phyloP scores from a whole-genome alignment of 2,113 vertebrate genomes.

The Tympanuchus pallidicinctus region DNA sequence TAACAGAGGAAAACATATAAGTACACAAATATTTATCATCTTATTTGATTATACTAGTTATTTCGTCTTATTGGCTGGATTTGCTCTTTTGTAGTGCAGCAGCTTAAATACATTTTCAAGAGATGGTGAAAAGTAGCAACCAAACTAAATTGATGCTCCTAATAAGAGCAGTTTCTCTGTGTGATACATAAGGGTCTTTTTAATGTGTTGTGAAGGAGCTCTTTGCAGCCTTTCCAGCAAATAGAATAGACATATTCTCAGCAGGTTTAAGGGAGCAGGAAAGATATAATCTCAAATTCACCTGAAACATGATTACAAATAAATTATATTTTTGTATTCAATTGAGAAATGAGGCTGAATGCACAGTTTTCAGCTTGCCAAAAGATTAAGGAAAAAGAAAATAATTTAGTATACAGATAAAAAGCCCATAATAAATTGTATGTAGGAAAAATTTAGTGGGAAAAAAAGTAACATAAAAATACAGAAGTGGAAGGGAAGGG shows the following conservation, averaged over 20 bases:
- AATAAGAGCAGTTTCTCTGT: not conserved
- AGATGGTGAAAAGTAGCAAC: not conserved
- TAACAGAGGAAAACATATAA: not conserved
- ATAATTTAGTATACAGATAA: not conserved
- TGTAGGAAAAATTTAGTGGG: not conserved
- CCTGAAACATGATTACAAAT: not conserved
- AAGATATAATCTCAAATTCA: not conserved
- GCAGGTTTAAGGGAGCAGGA: not conserved
- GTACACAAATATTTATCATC: not conserved
- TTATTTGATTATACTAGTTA: not conserved
- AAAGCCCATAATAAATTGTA: not conserved
- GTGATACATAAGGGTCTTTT: not conserved
- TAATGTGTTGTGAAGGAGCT: not conserved
- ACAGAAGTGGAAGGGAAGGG: not conserved
- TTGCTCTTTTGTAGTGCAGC: not conserved
- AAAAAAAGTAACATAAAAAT: not conserved
- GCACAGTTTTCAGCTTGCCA: not conserved
- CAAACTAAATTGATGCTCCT: not conserved
- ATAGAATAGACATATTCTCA: not conserved
- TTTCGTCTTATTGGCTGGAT: not conserved
- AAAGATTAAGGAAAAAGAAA: not conserved
- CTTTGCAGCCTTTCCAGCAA: not conserved
- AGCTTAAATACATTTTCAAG: not conserved
- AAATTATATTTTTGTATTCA: not conserved
- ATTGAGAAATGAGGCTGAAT: not conserved